Evolutionary conservation across 2,888 invertebrate genomes (phyloP).

Genomic region (Scaptomyza cyrtandrae): DNA sequence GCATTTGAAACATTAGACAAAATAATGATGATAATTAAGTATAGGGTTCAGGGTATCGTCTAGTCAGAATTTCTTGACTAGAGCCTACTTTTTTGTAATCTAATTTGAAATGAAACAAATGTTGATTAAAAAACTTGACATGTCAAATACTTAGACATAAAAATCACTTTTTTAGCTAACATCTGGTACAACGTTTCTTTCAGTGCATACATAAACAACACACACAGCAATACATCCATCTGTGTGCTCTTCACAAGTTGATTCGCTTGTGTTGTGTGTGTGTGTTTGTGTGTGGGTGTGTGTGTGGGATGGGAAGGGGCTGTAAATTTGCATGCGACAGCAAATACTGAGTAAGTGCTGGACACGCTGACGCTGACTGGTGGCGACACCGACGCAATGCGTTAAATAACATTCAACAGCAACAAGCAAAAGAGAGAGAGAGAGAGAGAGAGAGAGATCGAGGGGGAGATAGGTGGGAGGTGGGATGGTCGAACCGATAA

Average conservation of each 20-base stretch:
- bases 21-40: no score
- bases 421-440: neutral
- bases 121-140: no score
- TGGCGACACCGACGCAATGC: constrained; percentile 48
- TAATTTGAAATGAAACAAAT: no score
- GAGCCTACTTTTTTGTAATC: no score
- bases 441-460: neutral
- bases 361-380: constrained; percentile 27
- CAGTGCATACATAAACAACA: constrained; percentile 20
- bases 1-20: no score
- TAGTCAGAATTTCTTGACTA: no score
- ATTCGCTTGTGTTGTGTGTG: constrained; percentile 35
- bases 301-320: constrained; percentile 29
- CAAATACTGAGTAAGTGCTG: constrained; percentile 64
- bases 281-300: neutral
- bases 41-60: no score
- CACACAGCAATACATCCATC: constrained; percentile 4
- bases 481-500: constrained; percentile 15
- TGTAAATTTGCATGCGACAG: constrained; percentile 79
- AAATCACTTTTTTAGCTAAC: neutral
- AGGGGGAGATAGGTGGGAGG: no score
- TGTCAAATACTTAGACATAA: no score
- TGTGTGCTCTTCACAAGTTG: constrained; percentile 48
- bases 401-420: constrained; percentile 42
- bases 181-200: neutral